Evolutionary conservation across 2,888 invertebrate species (phyloP).

Genomic region (Thymelicus acteon): DNA sequence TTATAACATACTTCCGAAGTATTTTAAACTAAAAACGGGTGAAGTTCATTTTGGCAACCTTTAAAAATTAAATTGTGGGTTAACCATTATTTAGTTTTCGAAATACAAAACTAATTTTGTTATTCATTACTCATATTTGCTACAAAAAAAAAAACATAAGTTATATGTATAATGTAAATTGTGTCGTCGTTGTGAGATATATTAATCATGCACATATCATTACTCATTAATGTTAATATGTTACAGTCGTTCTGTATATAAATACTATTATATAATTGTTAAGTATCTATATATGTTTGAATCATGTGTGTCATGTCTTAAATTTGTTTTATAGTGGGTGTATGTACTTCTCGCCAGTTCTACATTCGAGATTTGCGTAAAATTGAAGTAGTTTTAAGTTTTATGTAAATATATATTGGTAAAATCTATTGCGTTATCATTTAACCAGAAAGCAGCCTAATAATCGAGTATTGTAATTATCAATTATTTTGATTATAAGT

Average conservation of each 20-base stretch:
- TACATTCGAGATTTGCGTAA: background rate
- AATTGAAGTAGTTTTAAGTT: background rate
- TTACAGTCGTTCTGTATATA: conserved; percentile 1
- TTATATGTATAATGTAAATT: too few species aligned
- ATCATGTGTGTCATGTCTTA: background rate
- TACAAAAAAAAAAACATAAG: too few species aligned
- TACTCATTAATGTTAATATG: background rate
- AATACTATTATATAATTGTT: background rate
- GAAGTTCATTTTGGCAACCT: too few species aligned
- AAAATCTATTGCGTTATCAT: background rate
- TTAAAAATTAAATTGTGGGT: too few species aligned
- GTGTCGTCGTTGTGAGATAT: background rate
- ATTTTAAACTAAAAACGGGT: too few species aligned
- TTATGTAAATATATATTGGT: conserved; percentile 3
- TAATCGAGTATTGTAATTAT: too few species aligned
- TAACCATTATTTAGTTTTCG: too few species aligned
- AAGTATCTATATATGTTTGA: background rate
- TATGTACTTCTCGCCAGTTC: background rate
- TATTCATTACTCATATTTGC: too few species aligned
- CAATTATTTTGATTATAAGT: too few species aligned
- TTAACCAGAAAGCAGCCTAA: background rate
- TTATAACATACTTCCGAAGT: too few species aligned
- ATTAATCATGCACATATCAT: background rate
- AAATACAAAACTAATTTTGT: too few species aligned
- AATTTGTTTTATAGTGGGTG: background rate